Base-by-base conservation (phyloP, 2,797 vertebrate species). In the Eremophila alpestris region DNA sequence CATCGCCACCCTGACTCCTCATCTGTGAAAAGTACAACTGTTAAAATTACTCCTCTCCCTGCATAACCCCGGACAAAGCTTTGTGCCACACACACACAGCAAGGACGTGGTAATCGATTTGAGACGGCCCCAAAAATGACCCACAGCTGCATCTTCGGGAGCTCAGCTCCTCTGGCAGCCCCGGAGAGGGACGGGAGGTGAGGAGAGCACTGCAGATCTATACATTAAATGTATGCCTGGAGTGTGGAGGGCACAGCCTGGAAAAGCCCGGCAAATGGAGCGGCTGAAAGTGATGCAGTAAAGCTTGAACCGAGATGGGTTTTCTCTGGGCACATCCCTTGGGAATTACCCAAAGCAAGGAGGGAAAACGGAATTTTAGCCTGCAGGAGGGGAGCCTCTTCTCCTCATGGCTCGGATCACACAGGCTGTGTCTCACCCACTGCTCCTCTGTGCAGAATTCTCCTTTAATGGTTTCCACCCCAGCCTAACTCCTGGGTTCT, bases 91-190 rank as follows among this genome's bases (percentile, higher is more conserved):
- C 55, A 52, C 5, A 4, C 11, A 17, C 51, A 52, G 38, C 36
- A 5, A 65, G 48, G 48, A 40, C 17, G 0, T 4, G 14, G 36
- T 0, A 16, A 29, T 13, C 6, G 11, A 1, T 21, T 29, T n/a
- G 38, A 40, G 30, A 11, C 34, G 22, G 22, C 21, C 43, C 52
- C 55, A 32, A 23, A 81, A 76, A 38, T 11, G 4, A 58, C 43
- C 46, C 46, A 4, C 15, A n/a, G 38, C 24, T 73, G 59, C 60
- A n/a, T 13, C 14, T 34, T 17, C 23, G 54, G 56, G 34, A 22
- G 22, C 19, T 93, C 56, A 41, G 15, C 2, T 17, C 62, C 29
- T 29, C 77, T 49, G 12, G 32, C 29, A 29, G 11, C 4, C 27
- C 30, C 10, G 4, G 20, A 24, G 63, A 55, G 8, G 51, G 9